Base-by-base conservation (phyloP, 2,113 vertebrate genomes). In the Butorides virescens region DNA sequence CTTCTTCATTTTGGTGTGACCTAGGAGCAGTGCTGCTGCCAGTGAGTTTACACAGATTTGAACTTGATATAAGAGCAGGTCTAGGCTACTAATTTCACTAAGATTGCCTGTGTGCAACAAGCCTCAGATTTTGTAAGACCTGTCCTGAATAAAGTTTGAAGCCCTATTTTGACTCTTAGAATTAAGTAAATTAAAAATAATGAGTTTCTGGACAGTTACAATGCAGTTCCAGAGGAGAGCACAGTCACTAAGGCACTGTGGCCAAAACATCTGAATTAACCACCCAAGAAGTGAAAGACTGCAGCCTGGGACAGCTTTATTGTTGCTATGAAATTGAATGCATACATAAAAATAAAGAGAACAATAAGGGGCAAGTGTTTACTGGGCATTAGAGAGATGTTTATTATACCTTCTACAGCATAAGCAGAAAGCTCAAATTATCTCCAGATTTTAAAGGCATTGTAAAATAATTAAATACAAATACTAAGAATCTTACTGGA, bases 311-410 rank as follows among this genome's bases (percentile, higher is more conserved):
- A 90, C 75, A 96, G 88, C 59, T 95, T 97, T 96, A 96, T 86
- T 91, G 83, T 95, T 83, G 85, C 97, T 96, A 93, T 97, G 97
- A 98, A 98, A 97, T 95, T 90, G 92, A 86, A 96, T 87, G 91
- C 96, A 92, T 92, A 15, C 90, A 96, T 98, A 94, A 96, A 98
- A 96, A 88, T 95, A 90, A 92, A 93, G 88, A 94, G 85, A 89
- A 96, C 88, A 83, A 95, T 94, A 90, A 94, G 74, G 76, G 65
- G 68, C 89, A 83, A 96, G 65, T 86, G 61, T 97, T 97, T 97
- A 97, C 82, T 95, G 88, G 76, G 91, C 88, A 75, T 93, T 93
- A 84, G 96, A 97, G 94, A 86, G 76, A 95, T 91, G 70, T 96
- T 96, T 95, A 97, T 97, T 94, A 83, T 95, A 91, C 93, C 82